Evolutionary conservation across 2,797 vertebrate species (phyloP), one percentile per base, ranked within the genome.

Genomic region (Morelia viridis): DNA sequence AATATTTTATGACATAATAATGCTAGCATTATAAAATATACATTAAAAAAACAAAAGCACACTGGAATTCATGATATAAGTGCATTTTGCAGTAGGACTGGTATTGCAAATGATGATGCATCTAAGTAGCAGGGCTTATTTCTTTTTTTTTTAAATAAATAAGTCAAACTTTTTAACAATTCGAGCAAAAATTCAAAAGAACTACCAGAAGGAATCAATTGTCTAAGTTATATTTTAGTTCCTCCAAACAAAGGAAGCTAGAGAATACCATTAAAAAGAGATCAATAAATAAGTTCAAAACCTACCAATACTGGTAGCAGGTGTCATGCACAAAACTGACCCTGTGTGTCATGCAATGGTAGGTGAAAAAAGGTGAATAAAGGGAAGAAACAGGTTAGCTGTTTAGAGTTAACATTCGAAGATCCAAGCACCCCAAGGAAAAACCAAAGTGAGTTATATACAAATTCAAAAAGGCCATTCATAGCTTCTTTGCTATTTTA

Each of bases 281-380:
- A 97, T 97, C 97, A 97, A 97, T 97, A 97, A 98, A 98, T 97
- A 98, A 98, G 96, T 96, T 97, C 97, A 97, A 95, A 98, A 99
- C 99, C 98, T 99, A 99, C 99, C 99, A 97, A 99, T 97, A 98
- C 98, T 98, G 98, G 98, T 99, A 98, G 98, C 98, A 96, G 99
- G 99, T 98, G 98, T 98, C 99, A 99, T 99, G 98, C 99, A 99
- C 95, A 99, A 99, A 97, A 99, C 98, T 98, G 99, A 99, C 97
- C 99, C 99, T 99, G 98, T 95, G 91, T 97, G 98, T 97, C 97
- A 98, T 98, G 97, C 98, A 98, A 98, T 96, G 97, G 97, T 97
- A 98, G 97, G 97, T 98, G 98, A 62, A 87, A 97, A 98, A 97
- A 98, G 97, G 98, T 98, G 98, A 97, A 98, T 98, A 98, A 98